Conservation (phyloP, 2,888 invertebrate species). For the Blomia tropicalis region DNA sequence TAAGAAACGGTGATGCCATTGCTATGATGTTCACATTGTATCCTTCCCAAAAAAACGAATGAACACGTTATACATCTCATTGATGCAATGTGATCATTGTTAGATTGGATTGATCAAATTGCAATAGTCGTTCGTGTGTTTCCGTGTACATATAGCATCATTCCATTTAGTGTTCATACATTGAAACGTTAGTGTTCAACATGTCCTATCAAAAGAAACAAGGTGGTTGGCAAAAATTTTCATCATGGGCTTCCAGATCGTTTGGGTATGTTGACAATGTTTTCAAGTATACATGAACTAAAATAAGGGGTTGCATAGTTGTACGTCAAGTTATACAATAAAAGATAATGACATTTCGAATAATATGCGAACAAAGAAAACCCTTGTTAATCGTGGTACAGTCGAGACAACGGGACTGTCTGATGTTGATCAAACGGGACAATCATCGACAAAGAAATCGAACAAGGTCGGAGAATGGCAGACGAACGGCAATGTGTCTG, state of each 20-base stretch:
- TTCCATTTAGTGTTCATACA: too few relatives aligned
- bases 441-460: too few relatives aligned
- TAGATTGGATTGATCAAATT: neutral
- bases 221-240: neutral
- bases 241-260: neutral
- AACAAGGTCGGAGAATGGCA: too few relatives aligned
- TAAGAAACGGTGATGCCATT: too few relatives aligned
- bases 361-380: neutral
- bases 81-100: neutral
- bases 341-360: slow-evolving; percentile 3
- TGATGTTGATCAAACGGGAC: neutral
- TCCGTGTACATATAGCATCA: too few relatives aligned
- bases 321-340: slow-evolving; percentile 7
- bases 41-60: too few relatives aligned
- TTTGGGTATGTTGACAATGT: slow-evolving; percentile 9
- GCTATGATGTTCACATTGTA: too few relatives aligned
- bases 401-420: neutral
- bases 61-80: neutral
- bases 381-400: neutral
- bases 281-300: neutral
- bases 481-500: too few relatives aligned
- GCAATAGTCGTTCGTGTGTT: too few relatives aligned
- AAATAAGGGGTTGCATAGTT: neutral
- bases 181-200: too few relatives aligned
- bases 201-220: neutral